Evolutionary conservation across 2,113 vertebrate species (phyloP), one percentile per base, ranked within the genome.

Genomic region (Todiramphus chloris): DNA sequence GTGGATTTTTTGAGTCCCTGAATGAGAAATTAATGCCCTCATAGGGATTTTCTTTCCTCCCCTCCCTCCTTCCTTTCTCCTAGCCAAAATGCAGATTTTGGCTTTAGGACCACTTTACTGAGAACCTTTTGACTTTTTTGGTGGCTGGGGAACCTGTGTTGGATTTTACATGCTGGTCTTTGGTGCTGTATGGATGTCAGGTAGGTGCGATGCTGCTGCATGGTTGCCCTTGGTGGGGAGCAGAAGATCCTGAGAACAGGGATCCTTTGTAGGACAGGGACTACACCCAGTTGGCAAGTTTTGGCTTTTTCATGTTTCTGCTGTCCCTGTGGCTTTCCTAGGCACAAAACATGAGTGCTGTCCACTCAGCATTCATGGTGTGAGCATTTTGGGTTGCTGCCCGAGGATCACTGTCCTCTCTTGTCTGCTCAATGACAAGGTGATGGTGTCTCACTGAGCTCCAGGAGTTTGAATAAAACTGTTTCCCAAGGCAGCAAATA

Each of bases 131-230:
- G 78, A 55, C 24, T 39, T 55, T 37, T 55, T 25, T 28, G 0
- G 0, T 78, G 83, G 9, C 50, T 56, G 44, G 25, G 78, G 39
- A 92, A 9, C 19, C 25, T 9, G 0, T 46, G 10, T 31, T 0
- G 0, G 74, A 27, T 92, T 69, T 2, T 5, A 13, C 24, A 6
- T 0, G 1, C 53, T 37, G 28, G 62, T 50, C 28, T 51, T 35
- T 72, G 58, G 50, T 64, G 56, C 56, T 68, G 59, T 30, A 30
- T 23, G 8, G 28, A 9, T 85, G 56, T 37, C 69, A 53, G 39
- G 5, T 13, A 24, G 79, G 51, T 70, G 75, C 41, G 78, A 78
- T 78, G 69, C 86, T 77, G 35, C 69, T 16, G 39, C 30, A 11
- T 11, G 10, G 43, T 79, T 4, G 0, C 37, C 69, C 23, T 28